Conservation (phyloP, 2,888 invertebrate genomes). For the Lasioglossum calceatum region DNA sequence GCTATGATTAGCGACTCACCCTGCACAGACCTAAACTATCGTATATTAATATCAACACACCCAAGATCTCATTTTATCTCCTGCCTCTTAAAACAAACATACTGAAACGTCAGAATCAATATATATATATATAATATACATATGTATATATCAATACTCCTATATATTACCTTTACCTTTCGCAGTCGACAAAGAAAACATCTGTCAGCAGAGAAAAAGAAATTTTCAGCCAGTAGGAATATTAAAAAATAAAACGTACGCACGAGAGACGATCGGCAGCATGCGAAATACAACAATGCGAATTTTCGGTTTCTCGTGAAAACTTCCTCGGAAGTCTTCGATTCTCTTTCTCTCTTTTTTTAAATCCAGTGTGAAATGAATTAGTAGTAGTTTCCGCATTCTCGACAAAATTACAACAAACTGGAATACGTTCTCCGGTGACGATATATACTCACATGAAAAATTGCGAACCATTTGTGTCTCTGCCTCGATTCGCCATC, state of each 20-base stretch:
- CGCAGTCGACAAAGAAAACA: slow-evolving; percentile 48
- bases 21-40: too few species aligned
- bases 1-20: too few species aligned
- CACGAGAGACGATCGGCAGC: too few species aligned
- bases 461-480: slow-evolving; percentile 99
- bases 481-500: slow-evolving; percentile 99
- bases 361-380: slow-evolving; percentile 14
- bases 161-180: slow-evolving; percentile 57
- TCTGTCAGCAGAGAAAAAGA: slow-evolving; percentile 62
- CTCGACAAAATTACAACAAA: too few species aligned
- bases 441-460: slow-evolving; percentile 93
- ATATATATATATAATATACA: slow-evolving; percentile 13
- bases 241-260: slow-evolving; percentile 49
- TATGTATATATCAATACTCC: slow-evolving; percentile 25
- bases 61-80: slow-evolving; percentile 39
- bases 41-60: slow-evolving; percentile 42
- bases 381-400: slow-evolving; percentile 15
- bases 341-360: too few species aligned
- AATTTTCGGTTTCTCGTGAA: too few species aligned
- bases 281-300: too few species aligned
- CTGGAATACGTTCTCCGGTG: slow-evolving; percentile 8
- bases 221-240: slow-evolving; percentile 52
- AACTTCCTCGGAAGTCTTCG: too few species aligned
- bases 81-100: not conserved
- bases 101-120: slow-evolving; percentile 44